These are phyloP conservation scores for Gorsachius goisagi DNA, from an alignment of 2,113 vertebrate species.

Conservation along the genomic window DNA sequence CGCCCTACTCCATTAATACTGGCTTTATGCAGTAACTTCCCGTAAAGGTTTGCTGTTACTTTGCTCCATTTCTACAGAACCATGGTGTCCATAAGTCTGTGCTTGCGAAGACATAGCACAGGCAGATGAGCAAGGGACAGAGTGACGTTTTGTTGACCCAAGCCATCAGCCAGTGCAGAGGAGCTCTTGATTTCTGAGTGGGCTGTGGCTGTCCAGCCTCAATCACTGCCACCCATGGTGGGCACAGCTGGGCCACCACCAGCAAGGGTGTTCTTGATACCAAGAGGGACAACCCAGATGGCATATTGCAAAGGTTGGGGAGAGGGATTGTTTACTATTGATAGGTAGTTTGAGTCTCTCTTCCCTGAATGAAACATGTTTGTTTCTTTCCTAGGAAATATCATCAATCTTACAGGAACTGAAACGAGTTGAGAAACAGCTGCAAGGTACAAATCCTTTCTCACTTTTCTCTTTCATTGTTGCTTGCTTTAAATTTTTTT, in stretches of 20 bases:
- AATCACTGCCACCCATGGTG: background rate
- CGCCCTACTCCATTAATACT: background rate
- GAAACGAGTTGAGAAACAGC: constrained; percentile 93
- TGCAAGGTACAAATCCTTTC: constrained; percentile 85
- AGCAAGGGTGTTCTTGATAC: background rate
- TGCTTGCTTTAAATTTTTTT: background rate
- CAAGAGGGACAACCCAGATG: background rate
- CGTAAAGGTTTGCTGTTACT: background rate
- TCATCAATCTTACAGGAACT: constrained; percentile 93
- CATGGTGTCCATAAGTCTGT: background rate
- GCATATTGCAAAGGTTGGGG: background rate
- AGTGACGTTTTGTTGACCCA: background rate
- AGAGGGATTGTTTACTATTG: background rate
- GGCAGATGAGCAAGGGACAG: background rate
- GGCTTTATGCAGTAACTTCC: background rate
- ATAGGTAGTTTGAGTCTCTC: background rate
- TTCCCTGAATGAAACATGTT: background rate
- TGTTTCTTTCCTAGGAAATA: constrained; percentile 83
- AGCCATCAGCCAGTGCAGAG: background rate
- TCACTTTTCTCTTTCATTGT: background rate
- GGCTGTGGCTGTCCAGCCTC: background rate
- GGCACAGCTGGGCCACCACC: background rate
- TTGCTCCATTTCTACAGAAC: background rate
- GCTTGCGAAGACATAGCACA: background rate
- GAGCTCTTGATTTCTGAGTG: background rate